phyloP scores from a whole-genome alignment of 2,888 invertebrate species.

The Chalcis sispes region DNA sequence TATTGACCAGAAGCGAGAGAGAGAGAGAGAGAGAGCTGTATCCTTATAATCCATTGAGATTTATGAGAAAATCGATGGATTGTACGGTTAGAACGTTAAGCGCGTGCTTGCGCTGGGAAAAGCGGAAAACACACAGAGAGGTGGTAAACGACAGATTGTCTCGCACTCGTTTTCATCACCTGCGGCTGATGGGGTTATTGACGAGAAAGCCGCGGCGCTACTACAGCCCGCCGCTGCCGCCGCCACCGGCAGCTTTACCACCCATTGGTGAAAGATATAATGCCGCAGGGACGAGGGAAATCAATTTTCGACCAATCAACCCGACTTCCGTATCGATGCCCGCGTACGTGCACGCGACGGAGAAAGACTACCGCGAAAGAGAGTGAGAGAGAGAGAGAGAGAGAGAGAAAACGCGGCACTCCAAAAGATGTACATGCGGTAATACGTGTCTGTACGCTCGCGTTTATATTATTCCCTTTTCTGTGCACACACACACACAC shows the following conservation, averaged over 20 bases:
- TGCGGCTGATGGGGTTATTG: constrained; percentile 62
- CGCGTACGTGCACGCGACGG: background rate
- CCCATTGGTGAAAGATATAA: background rate
- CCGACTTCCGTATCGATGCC: constrained; percentile 43
- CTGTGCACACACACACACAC: background rate
- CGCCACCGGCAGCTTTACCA: background rate
- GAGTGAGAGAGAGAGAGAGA: too few relatives aligned
- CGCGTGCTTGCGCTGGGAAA: background rate
- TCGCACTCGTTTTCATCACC: constrained; percentile 62
- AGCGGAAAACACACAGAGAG: constrained; percentile 9
- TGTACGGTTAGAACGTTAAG: too few relatives aligned
- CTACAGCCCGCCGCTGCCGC: background rate
- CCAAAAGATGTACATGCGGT: too few relatives aligned
- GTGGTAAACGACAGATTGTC: background rate
- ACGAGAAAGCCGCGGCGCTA: constrained; percentile 49
- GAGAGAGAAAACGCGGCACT: too few relatives aligned
- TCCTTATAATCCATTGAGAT: constrained; percentile 4
- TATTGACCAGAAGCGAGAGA: constrained; percentile 23
- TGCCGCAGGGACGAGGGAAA: constrained; percentile 47
- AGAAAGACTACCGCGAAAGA: background rate
- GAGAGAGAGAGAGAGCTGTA: background rate
- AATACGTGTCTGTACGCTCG: too few relatives aligned
- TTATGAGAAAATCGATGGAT: constrained; percentile 23
- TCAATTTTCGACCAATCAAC: constrained; percentile 61
- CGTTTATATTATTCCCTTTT: background rate